A percentile compares a stretch with the other conserved stretches of the same genome.
phyloP scores from a whole-genome alignment of 2,113 vertebrate species.

The Cepphus grylle region DNA sequence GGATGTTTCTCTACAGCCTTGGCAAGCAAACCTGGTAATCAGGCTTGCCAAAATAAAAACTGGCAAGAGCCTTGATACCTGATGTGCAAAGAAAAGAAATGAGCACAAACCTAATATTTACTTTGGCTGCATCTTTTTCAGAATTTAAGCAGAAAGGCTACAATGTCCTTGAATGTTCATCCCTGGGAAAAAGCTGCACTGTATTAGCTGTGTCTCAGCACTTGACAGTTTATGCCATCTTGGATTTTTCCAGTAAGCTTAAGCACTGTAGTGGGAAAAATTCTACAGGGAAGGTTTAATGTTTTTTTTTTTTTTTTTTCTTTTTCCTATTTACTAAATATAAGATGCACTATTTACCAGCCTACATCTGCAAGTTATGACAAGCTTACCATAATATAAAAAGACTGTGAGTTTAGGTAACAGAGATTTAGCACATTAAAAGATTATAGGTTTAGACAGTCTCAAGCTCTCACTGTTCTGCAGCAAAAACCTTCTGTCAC shows the following conservation, averaged over 20 bases:
- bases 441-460: conserved; percentile 12
- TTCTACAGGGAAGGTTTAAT: background rate
- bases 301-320: background rate
- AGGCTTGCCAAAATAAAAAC: conserved; percentile 32
- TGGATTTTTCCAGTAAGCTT: background rate
- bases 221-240: background rate
- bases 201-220: background rate
- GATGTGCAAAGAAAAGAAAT: conserved; percentile 33
- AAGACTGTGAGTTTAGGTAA: background rate
- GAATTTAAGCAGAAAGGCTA: background rate
- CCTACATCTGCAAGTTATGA: conserved; percentile 12
- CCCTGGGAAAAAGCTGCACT: background rate
- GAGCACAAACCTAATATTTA: conserved; percentile 5
- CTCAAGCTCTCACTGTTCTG: background rate
- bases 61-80: conserved; percentile 15
- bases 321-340: background rate
- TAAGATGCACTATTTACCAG: conserved; percentile 17
- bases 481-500: background rate
- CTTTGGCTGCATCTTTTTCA: conserved; percentile 14
- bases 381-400: background rate
- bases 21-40: conserved; percentile 24
- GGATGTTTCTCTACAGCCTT: conserved; percentile 31
- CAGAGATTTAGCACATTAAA: conserved; percentile 11
- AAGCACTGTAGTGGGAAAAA: background rate
- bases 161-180: background rate